These are phyloP conservation scores for Diaprepes abbreviatus DNA, from an alignment of 2,888 invertebrate genomes.

Conservation along the genomic window DNA sequence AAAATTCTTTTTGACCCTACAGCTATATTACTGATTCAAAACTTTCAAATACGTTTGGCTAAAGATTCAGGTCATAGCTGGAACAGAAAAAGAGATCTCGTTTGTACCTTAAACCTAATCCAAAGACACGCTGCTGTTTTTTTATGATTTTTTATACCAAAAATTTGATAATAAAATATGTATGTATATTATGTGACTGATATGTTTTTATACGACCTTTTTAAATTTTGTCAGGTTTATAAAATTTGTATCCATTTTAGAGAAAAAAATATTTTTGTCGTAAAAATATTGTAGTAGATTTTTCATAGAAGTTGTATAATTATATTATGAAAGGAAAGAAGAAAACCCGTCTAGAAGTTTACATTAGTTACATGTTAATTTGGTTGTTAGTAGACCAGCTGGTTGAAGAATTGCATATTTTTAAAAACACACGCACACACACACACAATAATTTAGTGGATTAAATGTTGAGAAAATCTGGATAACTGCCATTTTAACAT, in stretches of 20 bases:
- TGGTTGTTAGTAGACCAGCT: not conserved
- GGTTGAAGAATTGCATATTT: too few species aligned
- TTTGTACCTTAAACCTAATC: not conserved
- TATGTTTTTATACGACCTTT: slow-evolving; percentile 41
- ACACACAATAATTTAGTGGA: not conserved
- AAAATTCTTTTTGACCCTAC: too few species aligned
- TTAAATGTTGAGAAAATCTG: not conserved
- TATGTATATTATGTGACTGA: slow-evolving; percentile 37
- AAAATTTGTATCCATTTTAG: slow-evolving; percentile 16
- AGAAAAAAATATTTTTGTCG: slow-evolving; percentile 22
- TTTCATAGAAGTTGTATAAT: not conserved
- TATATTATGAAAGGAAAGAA: not conserved
- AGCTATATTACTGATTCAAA: too few species aligned
- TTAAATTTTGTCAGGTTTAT: slow-evolving; percentile 34
- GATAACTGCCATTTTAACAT: too few species aligned
- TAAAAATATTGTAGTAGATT: slow-evolving; percentile 15
- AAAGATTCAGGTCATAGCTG: too few species aligned
- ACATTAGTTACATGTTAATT: not conserved
- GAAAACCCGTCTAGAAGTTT: not conserved
- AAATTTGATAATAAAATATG: slow-evolving; percentile 33
- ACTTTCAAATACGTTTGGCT: too few species aligned
- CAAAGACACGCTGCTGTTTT: slow-evolving; percentile 1
- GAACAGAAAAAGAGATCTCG: too few species aligned
- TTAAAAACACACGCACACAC: too few species aligned
- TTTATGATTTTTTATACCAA: slow-evolving; percentile 19